Evolutionary conservation across 2,888 invertebrate species (phyloP).

Genomic region (Melinopterus prodromus): DNA sequence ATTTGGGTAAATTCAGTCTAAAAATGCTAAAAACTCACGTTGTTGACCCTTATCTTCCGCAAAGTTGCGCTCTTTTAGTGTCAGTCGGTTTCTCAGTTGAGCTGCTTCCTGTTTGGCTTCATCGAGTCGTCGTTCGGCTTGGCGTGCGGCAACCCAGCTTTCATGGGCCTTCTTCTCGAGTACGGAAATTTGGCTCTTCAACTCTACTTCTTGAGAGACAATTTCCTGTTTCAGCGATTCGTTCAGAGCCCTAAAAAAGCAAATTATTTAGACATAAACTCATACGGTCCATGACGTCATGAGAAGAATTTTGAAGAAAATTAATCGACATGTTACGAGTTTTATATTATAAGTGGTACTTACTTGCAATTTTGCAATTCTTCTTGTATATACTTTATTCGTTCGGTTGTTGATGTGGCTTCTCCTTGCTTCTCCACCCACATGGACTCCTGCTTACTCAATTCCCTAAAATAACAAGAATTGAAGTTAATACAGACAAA

Average conservation of each 20-base stretch:
- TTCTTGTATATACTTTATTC: conserved; percentile 78
- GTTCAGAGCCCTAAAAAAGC: conserved; percentile 62
- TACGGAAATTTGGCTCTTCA: conserved; percentile 75
- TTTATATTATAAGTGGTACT: conserved; percentile 49
- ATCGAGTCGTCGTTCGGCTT: conserved; percentile 83
- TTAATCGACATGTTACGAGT: not conserved
- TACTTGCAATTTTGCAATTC: conserved; percentile 84
- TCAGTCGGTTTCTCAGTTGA: conserved; percentile 70
- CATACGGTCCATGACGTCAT: too few species aligned
- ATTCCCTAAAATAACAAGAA: conserved; percentile 68
- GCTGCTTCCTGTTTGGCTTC: conserved; percentile 79
- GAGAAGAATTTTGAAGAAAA: too few species aligned
- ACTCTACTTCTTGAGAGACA: conserved; percentile 81
- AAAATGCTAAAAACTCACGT: conserved; percentile 58
- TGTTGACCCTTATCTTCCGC: conserved; percentile 62
- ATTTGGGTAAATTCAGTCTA: not conserved
- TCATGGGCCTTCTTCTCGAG: conserved; percentile 87
- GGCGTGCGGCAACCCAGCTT: conserved; percentile 84
- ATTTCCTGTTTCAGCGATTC: conserved; percentile 80
- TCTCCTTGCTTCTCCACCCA: conserved; percentile 85
- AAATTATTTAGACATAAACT: too few species aligned
- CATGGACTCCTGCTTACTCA: conserved; percentile 76
- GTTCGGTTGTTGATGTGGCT: conserved; percentile 80
- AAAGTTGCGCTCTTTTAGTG: conserved; percentile 64
- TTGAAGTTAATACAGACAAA: not conserved